These are phyloP conservation scores for Nematolebias whitei DNA, from an alignment of 2,113 vertebrate genomes.

Conservation along the genomic window DNA sequence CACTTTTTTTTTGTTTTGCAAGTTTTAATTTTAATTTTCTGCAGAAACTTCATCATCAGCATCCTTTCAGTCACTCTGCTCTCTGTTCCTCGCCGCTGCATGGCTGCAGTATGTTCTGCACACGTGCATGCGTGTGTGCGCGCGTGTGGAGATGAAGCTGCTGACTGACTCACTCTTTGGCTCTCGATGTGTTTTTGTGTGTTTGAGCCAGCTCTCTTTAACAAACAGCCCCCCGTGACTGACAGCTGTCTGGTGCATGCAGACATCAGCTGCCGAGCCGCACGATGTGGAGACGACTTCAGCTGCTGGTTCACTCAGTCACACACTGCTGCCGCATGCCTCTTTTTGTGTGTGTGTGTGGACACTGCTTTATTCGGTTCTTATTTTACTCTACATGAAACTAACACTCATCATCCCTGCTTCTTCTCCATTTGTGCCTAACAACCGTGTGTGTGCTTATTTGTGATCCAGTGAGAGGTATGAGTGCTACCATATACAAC, in stretches of 20 bases:
- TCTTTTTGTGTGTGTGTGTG: slow-evolving; percentile 33
- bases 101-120: slow-evolving; percentile 39
- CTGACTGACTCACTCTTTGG: slow-evolving; percentile 29
- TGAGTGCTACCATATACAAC: slow-evolving; percentile 27
- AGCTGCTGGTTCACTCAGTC: slow-evolving; percentile 15
- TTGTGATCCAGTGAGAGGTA: slow-evolving; percentile 30
- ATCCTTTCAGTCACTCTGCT: too few relatives aligned
- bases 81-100: slow-evolving; percentile 48
- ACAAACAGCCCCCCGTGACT: slow-evolving; percentile 44
- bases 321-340: slow-evolving; percentile 17
- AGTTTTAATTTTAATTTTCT: slow-evolving; percentile 44
- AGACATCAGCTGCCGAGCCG: slow-evolving; percentile 32
- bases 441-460: slow-evolving; percentile 44
- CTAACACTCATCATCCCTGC: slow-evolving; percentile 51
- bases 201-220: slow-evolving; percentile 36
- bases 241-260: slow-evolving; percentile 57
- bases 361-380: slow-evolving; percentile 52
- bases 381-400: slow-evolving; percentile 39
- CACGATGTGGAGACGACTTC: slow-evolving; percentile 20
- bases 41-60: slow-evolving; percentile 52
- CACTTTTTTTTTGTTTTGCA: slow-evolving; percentile 60
- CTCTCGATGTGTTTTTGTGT: slow-evolving; percentile 17
- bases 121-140: slow-evolving; percentile 14
- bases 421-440: slow-evolving; percentile 61
- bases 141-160: not conserved